A percentile compares a stretch with the other conserved stretches of the same genome.
These are phyloP conservation scores for Momotus momota DNA, from an alignment of 2,797 vertebrate genomes.

Conservation along the genomic window DNA sequence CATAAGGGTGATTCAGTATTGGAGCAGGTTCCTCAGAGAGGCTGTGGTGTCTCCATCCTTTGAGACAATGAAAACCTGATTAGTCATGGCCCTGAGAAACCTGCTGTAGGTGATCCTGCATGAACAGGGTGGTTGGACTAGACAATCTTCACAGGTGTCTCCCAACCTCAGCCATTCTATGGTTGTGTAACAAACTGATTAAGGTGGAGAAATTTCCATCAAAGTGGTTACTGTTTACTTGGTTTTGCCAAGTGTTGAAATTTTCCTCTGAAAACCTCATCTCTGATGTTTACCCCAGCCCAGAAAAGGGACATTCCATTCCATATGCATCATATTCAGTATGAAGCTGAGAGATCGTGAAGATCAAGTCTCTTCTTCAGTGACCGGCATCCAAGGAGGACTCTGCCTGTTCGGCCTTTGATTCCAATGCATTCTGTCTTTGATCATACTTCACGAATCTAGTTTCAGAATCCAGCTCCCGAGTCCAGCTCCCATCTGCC, in stretches of 20 bases:
- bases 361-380: not conserved
- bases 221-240: not conserved
- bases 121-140: not conserved
- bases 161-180: not conserved
- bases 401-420: not conserved
- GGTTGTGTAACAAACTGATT: not conserved
- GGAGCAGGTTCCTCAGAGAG: not conserved
- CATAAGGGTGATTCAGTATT: not conserved
- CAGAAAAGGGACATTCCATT: not conserved
- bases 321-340: not conserved
- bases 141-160: not conserved
- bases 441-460: too few relatives aligned
- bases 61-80: not conserved
- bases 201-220: not conserved
- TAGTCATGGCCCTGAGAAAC: fast-evolving
- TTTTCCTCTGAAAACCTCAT: not conserved
- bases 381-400: not conserved
- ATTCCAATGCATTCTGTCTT: not conserved
- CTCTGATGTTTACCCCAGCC: not conserved
- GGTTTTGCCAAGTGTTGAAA: not conserved
- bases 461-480: too few relatives aligned
- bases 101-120: not conserved
- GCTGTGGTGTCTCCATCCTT: not conserved
- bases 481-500: not conserved
- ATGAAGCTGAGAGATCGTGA: not conserved